A percentile compares a stretch with the other conserved stretches of the same genome.
phyloP scores from a whole-genome alignment of 2,113 vertebrate species.

The western clawed frog (Xenopus tropicalis) region UCB_Xtro_10.0 CM004443.2:170952501-170953000 shows the following conservation, averaged over 20 bases:
- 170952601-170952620: constrained; percentile 31
- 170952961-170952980: no score
- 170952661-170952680: constrained; percentile 40
- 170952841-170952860: no score
- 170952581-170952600: constrained; percentile 23
- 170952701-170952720: constrained; percentile 25
- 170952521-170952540: not conserved
- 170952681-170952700: constrained; percentile 33
- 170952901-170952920: no score
- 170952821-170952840: no score
- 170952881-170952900: no score
- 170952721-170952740: constrained; percentile 36
- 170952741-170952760: constrained; percentile 42
- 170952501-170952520: not conserved
- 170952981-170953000: no score
- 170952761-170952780: constrained; percentile 28
- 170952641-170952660: constrained; percentile 39
- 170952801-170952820: no score
- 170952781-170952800: constrained; percentile 12
- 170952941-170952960: no score
- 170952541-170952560: constrained; percentile 13
- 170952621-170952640: constrained; percentile 37
- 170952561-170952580: constrained; percentile 13
- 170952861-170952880: no score
- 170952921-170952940: no score